Evolutionary conservation across 2,797 vertebrate species (phyloP).

Genomic region (Jordanella pulchra): DNA sequence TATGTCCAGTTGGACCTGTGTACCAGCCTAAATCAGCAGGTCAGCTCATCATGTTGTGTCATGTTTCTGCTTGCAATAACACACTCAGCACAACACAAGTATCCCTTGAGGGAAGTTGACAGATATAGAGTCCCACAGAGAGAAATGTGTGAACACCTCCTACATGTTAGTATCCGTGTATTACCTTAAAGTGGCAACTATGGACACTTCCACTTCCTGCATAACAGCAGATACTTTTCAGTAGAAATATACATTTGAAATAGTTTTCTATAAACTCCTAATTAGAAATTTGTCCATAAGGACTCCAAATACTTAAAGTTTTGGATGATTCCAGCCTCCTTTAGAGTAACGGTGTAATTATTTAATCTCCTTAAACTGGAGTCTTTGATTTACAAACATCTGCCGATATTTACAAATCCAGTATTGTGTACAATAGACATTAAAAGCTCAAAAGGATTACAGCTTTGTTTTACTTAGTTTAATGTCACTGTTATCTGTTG

Average conservation of each 20-base stretch:
- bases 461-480: not conserved
- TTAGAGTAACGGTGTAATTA: not conserved
- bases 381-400: not conserved
- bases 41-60: conserved; percentile 47
- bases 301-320: too few species aligned
- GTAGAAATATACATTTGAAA: not conserved
- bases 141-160: conserved; percentile 22
- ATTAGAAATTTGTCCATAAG: not conserved
- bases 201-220: conserved; percentile 18
- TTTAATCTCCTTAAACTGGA: not conserved
- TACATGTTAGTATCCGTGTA: conserved; percentile 30
- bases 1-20: conserved; percentile 60
- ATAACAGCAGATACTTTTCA: not conserved
- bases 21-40: conserved; percentile 64
- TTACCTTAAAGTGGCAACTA: conserved; percentile 15
- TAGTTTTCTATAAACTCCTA: not conserved
- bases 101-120: conserved; percentile 31
- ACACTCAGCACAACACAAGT: conserved; percentile 18
- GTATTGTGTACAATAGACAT: not conserved
- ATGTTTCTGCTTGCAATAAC: conserved; percentile 37
- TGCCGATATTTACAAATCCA: not conserved
- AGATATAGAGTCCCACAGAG: conserved; percentile 52
- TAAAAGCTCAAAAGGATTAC: not conserved
- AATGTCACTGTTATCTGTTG: not conserved
- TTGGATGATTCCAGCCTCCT: not conserved